Evolutionary conservation across 2,113 vertebrate species (phyloP), one percentile per base, ranked within the genome.

Genomic region (Stictonetta naevosa): DNA sequence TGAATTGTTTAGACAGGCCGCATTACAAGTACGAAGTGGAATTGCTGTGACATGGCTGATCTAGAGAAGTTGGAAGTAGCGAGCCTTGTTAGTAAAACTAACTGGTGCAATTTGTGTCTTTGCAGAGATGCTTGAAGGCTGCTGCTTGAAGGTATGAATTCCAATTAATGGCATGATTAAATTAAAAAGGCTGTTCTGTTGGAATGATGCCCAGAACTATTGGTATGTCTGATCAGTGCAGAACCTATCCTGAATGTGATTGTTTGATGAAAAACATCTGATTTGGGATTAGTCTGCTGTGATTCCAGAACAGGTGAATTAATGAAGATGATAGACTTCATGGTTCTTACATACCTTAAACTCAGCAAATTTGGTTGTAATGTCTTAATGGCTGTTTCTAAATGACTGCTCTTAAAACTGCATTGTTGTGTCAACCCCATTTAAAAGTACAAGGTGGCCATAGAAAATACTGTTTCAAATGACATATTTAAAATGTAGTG

Each of bases 211-310:
- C 18, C 53, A 59, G 40, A 82, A 21, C 17, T 2, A 14, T 17
- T 82, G 64, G 29, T 82, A 2, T 71, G 71, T 92, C 76, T 88
- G 29, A 59, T 86, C 60, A 44, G 4, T 96, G 93, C 96, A 95
- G 95, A 95, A 53, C 26, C 34, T 95, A 82, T 95, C 88, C 92
- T 79, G 68, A 97, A 95, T 50, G 88, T 88, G 91, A 96, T 67
- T 23, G 42, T 59, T 83, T 94, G 92, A 93, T 92, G 93, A 96
- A 88, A 93, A 95, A 55, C 22, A 88, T 95, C 92, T 93, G 82
- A 95, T 85, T 95, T 96, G 74, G 96, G 78, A 94, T 73, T n/a
- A 90, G 72, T 83, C 75, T 87, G 55, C 21, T 66, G 9, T 79
- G 25, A 16, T 19, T 52, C 4, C 16, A 56, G 33, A 58, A 62